These are phyloP conservation scores for Philonicus albiceps DNA, from an alignment of 2,888 invertebrate genomes.

Conservation along the genomic window DNA sequence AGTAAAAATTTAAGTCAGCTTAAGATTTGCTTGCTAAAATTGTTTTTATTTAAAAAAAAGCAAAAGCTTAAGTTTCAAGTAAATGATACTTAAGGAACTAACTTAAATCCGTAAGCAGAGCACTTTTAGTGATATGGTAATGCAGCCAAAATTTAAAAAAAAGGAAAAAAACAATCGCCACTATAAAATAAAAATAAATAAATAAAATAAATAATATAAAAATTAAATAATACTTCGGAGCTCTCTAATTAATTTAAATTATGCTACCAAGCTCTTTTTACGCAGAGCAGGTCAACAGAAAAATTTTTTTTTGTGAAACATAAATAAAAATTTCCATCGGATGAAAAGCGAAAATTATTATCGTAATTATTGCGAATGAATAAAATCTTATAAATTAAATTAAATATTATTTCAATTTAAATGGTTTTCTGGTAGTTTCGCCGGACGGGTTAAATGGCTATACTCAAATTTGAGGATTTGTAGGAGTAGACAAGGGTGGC, in stretches of 20 bases:
- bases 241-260: not conserved
- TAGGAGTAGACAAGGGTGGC: not conserved
- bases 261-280: not conserved
- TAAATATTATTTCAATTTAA: not conserved
- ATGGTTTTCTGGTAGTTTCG: not conserved
- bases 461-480: not conserved
- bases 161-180: not conserved
- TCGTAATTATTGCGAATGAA: not conserved
- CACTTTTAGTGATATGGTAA: not conserved
- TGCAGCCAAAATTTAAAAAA: not conserved
- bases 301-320: not conserved
- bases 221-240: not conserved
- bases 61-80: not conserved
- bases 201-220: not conserved
- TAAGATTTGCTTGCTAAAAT: not conserved
- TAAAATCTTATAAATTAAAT: not conserved
- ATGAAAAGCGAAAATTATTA: not conserved
- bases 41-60: not conserved
- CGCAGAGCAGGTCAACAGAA: not conserved
- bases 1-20: constrained; percentile 23
- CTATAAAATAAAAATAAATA: not conserved
- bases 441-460: not conserved
- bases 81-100: not conserved
- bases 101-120: not conserved
- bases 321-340: not conserved